Percentiles rank a stretch among this genome's conserved stretches.
These are phyloP conservation scores for Cataglyphis albicans DNA, from an alignment of 2,888 invertebrate genomes.

Conservation along the genomic window DNA sequence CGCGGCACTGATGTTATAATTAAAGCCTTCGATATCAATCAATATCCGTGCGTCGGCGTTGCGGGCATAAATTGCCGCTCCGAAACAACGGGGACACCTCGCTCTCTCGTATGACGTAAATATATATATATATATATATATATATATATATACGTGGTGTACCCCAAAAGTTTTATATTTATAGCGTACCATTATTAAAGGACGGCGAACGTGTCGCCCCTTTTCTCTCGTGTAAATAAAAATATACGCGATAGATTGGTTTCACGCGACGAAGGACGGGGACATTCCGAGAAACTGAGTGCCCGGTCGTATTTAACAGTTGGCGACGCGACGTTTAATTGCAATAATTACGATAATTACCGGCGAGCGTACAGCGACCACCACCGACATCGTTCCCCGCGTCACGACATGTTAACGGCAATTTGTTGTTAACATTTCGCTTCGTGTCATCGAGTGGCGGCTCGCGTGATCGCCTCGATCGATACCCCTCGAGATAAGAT, in stretches of 20 bases:
- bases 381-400: conserved; percentile 57
- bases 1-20: conserved; percentile 52
- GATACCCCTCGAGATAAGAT: conserved; percentile 53
- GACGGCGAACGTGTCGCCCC: neutral
- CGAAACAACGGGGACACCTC: conserved; percentile 42
- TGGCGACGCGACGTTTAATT: conserved; percentile 68
- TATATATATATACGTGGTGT: neutral
- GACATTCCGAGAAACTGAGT: conserved; percentile 62
- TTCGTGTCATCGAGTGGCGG: conserved; percentile 63
- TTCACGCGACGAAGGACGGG: conserved; percentile 34
- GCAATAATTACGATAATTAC: conserved; percentile 70
- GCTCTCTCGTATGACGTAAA: neutral
- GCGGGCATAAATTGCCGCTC: conserved; percentile 43
- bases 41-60: conserved; percentile 47
- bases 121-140: neutral
- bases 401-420: conserved; percentile 63
- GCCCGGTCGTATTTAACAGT: conserved; percentile 61
- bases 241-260: conserved; percentile 32
- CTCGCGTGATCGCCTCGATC: conserved; percentile 61
- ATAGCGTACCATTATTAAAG: conserved; percentile 44
- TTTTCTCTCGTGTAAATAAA: conserved; percentile 39
- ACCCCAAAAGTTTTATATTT: conserved; percentile 45
- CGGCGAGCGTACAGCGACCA: conserved; percentile 38
- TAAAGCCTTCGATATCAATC: conserved; percentile 55
- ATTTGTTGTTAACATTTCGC: conserved; percentile 62